These are phyloP conservation scores for Bovichtus diacanthus DNA, from an alignment of 2,797 vertebrate genomes.

Conservation along the genomic window DNA sequence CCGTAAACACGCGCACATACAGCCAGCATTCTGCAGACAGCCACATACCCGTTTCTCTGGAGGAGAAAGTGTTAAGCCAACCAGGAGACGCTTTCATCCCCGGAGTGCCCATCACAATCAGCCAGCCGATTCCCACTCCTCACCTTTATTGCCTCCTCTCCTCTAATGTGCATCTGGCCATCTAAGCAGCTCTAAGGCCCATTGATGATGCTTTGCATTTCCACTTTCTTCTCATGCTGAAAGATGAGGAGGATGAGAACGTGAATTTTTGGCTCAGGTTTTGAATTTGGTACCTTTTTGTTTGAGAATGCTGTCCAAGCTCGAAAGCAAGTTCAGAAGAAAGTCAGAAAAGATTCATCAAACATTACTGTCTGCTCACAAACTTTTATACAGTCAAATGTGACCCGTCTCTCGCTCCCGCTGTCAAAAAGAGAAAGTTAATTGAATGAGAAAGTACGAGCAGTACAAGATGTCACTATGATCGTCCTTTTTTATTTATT, in stretches of 20 bases:
- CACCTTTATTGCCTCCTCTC: constrained; percentile 12
- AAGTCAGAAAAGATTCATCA: neutral
- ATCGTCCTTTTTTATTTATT: neutral
- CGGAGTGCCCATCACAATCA: constrained; percentile 17
- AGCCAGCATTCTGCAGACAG: neutral
- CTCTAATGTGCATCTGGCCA: constrained; percentile 37
- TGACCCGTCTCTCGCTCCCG: neutral
- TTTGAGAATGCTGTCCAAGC: neutral
- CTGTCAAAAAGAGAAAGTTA: neutral
- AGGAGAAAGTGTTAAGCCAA: neutral
- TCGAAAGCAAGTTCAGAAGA: neutral
- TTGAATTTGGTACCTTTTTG: neutral
- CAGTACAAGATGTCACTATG: neutral
- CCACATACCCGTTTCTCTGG: constrained; percentile 4
- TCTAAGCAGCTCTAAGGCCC: constrained; percentile 9
- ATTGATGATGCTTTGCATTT: constrained; percentile 22
- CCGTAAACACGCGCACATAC: neutral
- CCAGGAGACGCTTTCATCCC: constrained; percentile 24
- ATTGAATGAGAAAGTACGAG: neutral
- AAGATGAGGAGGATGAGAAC: constrained; percentile 10
- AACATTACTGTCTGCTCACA: neutral
- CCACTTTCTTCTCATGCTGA: neutral
- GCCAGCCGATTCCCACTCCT: constrained; percentile 9
- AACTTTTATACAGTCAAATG: neutral
- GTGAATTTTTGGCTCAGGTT: constrained; percentile 17